Base-by-base conservation (phyloP, 2,888 invertebrate genomes). In the Gibbula magus region DNA sequence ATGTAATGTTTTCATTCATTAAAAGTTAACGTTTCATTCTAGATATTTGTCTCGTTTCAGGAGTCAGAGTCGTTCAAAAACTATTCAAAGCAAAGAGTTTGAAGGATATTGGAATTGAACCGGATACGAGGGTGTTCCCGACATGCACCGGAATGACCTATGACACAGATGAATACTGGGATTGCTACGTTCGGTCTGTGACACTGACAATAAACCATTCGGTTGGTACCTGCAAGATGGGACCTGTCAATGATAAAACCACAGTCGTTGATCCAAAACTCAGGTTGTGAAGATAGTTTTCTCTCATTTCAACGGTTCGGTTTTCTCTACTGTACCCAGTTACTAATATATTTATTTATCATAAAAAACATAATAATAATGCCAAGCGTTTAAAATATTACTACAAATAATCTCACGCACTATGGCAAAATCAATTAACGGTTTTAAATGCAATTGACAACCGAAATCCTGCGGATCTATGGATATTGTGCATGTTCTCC, bases 111-210 rank as follows among this genome's bases (percentile, higher is more conserved):
- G 74, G 74, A n/a, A 22, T 51, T 20, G 22, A 52, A 52, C 74
- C 29, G 22, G 74, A 75, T 22, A 75, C 32, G 52, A 52, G 13
- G 74, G 51, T 10, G 18, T 22, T 51, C 22, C 74, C 74, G 2
- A n/a, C 29, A 52, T 75, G 74, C 52, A 51, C 16, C 16, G 52
- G 51, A 20, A 25, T 52, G 52, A 51, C 22, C 20, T 52, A 75
- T 32, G 74, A 75, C 52, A 52, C 74, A 16, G 74, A 75, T 25
- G 74, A 22, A 75, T 75, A 75, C 74, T 75, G 74, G 74, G 52
- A 75, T 18, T 75, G 74, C 22, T 51, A 75, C 52, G 8, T 75
- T 7, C 51, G 74, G 52, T n/a, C 74, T 2, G 20, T 75, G 20
- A 39, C 74, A 8, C 3, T 75, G 22, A 75, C 74, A 16, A 52